These are phyloP conservation scores for Trachelus troglodyta DNA, from an alignment of 2,888 invertebrate species.

Conservation along the genomic window DNA sequence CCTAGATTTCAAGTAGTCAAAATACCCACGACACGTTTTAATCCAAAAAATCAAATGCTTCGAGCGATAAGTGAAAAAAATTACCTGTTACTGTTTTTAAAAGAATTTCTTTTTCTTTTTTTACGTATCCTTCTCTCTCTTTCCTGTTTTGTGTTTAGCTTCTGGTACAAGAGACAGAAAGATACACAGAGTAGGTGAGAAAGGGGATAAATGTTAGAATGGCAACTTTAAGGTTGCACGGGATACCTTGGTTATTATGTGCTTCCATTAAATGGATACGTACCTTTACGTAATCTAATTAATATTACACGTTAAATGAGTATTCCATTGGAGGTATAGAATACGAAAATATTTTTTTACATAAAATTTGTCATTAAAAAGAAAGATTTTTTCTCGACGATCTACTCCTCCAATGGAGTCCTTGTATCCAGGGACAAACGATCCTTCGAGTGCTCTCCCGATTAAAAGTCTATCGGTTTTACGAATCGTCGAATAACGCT, in stretches of 20 bases:
- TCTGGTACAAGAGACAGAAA: not conserved
- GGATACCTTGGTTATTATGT: conserved; percentile 25
- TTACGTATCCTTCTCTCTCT: too few species aligned
- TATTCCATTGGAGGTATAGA: not conserved
- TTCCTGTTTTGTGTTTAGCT: not conserved
- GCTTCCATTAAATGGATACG: conserved; percentile 21
- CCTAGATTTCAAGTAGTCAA: too few species aligned
- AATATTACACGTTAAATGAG: not conserved
- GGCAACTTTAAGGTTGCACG: conserved; percentile 23
- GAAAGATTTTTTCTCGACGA: conserved; percentile 6
- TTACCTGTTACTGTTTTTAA: not conserved
- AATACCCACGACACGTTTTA: too few species aligned
- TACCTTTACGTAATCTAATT: not conserved
- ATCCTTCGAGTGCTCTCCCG: too few species aligned
- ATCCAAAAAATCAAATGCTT: too few species aligned
- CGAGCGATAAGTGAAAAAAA: too few species aligned
- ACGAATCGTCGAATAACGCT: not conserved
- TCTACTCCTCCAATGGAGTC: conserved; percentile 8
- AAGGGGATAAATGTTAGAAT: conserved; percentile 7
- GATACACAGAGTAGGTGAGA: not conserved
- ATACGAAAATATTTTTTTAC: not conserved
- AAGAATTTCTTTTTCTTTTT: conserved; percentile 8
- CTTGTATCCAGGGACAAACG: too few species aligned
- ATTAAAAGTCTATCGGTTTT: conserved; percentile 6
- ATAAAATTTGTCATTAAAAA: conserved; percentile 9